Percentiles rank a stretch among this genome's conserved stretches.
Conservation (phyloP, 2,888 invertebrate species). For the Ectropis crepuscularia region DNA sequence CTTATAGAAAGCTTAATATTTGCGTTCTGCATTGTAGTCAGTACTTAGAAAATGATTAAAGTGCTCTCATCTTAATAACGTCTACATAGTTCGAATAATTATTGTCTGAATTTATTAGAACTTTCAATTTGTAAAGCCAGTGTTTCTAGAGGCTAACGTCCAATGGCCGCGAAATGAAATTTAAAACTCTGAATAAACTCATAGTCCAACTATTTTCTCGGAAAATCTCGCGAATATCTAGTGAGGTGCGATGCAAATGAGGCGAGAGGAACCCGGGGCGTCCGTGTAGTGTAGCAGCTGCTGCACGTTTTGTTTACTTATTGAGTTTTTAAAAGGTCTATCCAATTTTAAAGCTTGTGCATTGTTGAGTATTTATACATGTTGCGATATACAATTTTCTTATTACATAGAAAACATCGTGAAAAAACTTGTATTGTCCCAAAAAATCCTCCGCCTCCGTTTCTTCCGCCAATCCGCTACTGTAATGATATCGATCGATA, state of each 20-base stretch:
- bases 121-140: not conserved
- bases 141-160: not conserved
- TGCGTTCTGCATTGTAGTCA: not conserved
- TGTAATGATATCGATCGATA: too few species aligned
- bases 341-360: too few species aligned
- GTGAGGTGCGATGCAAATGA: constrained; percentile 40
- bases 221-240: constrained; percentile 30
- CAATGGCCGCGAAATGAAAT: not conserved
- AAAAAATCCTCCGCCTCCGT: too few species aligned
- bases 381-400: too few species aligned
- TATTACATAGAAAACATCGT: too few species aligned
- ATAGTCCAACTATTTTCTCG: constrained; percentile 25
- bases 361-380: too few species aligned
- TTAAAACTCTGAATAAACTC: constrained; percentile 23
- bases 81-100: constrained; percentile 10
- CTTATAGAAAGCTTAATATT: not conserved
- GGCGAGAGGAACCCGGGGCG: constrained; percentile 29
- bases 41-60: not conserved
- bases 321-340: too few species aligned
- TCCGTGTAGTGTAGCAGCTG: constrained; percentile 12
- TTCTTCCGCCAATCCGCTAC: too few species aligned
- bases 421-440: too few species aligned
- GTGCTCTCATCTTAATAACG: constrained; percentile 2
- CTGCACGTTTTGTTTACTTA: constrained; percentile 4
- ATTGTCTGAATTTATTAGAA: not conserved